Percentiles rank a stretch among this genome's conserved stretches.
Evolutionary conservation across 2,888 invertebrate species (phyloP).

Genomic region (Uloborus plumipes): DNA sequence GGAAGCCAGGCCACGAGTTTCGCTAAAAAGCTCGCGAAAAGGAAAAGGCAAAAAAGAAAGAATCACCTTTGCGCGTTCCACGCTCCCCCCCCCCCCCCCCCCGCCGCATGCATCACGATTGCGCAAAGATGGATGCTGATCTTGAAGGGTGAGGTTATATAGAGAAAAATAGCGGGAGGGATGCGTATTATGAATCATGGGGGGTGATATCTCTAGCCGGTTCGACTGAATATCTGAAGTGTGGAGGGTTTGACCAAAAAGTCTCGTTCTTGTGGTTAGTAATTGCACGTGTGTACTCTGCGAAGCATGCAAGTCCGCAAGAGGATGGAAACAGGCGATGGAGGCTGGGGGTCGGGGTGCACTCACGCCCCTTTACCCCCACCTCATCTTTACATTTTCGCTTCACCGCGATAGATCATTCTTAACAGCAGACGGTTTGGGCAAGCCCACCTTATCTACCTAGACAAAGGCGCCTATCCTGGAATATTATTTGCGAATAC

Average conservation of each 20-base stretch:
- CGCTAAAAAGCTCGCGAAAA: conserved; percentile 1
- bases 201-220: conserved; percentile 41
- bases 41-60: conserved; percentile 3
- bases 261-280: conserved; percentile 48
- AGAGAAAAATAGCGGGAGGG: not conserved
- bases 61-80: not conserved
- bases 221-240: conserved; percentile 40
- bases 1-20: not conserved
- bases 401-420: conserved; percentile 54
- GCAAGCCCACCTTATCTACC: conserved; percentile 62
- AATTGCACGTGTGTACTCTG: conserved; percentile 53
- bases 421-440: conserved; percentile 44
- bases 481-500: conserved; percentile 54
- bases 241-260: conserved; percentile 51
- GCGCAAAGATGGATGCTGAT: conserved; percentile 50
- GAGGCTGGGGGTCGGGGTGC: conserved; percentile 18
- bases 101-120: conserved; percentile 32
- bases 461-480: conserved; percentile 58
- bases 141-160: conserved; percentile 37
- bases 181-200: conserved; percentile 1
- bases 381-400: conserved; percentile 26
- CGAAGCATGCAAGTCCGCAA: conserved; percentile 27
- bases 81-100: conserved; percentile 10
- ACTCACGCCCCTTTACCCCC: conserved; percentile 40
- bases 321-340: conserved; percentile 24